Evolutionary conservation across 1,140 invertebrate genomes (phyloP).

Genomic region (Probaryconus sp.): DNA sequence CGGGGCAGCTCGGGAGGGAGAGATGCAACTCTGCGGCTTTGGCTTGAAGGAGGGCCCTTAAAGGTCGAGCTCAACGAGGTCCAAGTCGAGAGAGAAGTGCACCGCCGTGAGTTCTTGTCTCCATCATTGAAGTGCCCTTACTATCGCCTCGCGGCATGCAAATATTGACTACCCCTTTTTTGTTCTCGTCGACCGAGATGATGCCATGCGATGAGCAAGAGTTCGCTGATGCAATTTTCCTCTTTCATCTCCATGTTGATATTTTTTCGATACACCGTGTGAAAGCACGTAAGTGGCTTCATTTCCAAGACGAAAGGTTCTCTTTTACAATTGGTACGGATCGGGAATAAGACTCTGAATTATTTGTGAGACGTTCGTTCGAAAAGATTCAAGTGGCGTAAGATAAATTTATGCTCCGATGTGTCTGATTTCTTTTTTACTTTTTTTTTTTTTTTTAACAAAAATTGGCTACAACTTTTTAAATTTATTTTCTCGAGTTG

Average conservation of each 20-base stretch:
- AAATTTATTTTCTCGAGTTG: too few species aligned
- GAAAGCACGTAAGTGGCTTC: neutral
- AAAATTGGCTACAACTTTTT: too few species aligned
- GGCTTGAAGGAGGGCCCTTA: constrained; percentile 64
- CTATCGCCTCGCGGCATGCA: constrained; percentile 71
- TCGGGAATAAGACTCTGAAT: too few species aligned
- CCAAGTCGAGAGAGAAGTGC: constrained; percentile 54
- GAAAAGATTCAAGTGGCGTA: too few species aligned
- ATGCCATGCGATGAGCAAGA: constrained; percentile 29
- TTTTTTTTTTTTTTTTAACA: too few species aligned
- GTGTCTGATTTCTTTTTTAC: too few species aligned
- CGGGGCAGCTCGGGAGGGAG: constrained; percentile 43
- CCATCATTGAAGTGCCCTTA: constrained; percentile 69
- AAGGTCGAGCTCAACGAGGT: constrained; percentile 67
- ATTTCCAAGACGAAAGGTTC: neutral
- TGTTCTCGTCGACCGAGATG: constrained; percentile 31
- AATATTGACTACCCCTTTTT: constrained; percentile 75
- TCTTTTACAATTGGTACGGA: too few species aligned
- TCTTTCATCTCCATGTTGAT: neutral
- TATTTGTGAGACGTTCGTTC: too few species aligned
- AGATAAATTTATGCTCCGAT: too few species aligned
- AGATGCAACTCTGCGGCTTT: constrained; percentile 71
- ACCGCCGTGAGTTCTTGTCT: constrained; percentile 68
- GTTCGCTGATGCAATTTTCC: constrained; percentile 21
- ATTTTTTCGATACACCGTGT: constrained; percentile 13